Evolutionary conservation across 2,797 vertebrate genomes (phyloP).

Genomic region (Pseudochirops cupreus): DNA sequence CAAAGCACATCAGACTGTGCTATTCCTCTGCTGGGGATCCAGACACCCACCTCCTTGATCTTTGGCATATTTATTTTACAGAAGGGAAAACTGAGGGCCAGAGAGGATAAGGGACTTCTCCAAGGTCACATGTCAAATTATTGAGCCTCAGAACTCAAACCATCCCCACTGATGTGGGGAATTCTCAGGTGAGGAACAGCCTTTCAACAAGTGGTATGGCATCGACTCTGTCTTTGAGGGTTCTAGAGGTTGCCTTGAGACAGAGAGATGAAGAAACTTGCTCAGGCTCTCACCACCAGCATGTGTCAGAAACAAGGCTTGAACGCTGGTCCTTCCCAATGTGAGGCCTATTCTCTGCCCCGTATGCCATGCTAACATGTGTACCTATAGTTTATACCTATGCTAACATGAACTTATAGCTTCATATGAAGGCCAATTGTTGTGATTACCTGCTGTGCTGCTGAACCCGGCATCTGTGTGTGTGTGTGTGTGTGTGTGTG

Average conservation of each 20-base stretch:
- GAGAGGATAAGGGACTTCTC: too few relatives aligned
- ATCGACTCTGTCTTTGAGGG: too few relatives aligned
- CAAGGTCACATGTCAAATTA: too few relatives aligned
- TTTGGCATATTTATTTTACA: too few relatives aligned
- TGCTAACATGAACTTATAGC: background rate
- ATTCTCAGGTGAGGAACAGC: background rate
- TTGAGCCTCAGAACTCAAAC: too few relatives aligned
- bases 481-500: too few relatives aligned
- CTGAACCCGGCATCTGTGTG: background rate
- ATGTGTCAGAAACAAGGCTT: background rate
- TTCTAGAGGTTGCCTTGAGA: background rate
- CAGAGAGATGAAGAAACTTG: background rate
- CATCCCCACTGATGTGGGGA: background rate
- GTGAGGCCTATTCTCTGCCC: background rate
- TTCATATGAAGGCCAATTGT: background rate
- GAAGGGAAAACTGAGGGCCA: too few relatives aligned
- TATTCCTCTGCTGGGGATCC: too few relatives aligned
- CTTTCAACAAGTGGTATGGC: background rate
- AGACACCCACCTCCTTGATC: too few relatives aligned
- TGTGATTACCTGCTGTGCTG: background rate
- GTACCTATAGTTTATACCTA: too few relatives aligned
- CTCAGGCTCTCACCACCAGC: background rate
- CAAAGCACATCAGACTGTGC: too few relatives aligned
- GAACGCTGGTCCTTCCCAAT: background rate
- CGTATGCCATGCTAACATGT: background rate